Percentiles rank a stretch among this genome's conserved stretches.
Evolutionary conservation across 2,113 vertebrate species (phyloP).

Genomic region (Hemibagrus wyckioides): DNA sequence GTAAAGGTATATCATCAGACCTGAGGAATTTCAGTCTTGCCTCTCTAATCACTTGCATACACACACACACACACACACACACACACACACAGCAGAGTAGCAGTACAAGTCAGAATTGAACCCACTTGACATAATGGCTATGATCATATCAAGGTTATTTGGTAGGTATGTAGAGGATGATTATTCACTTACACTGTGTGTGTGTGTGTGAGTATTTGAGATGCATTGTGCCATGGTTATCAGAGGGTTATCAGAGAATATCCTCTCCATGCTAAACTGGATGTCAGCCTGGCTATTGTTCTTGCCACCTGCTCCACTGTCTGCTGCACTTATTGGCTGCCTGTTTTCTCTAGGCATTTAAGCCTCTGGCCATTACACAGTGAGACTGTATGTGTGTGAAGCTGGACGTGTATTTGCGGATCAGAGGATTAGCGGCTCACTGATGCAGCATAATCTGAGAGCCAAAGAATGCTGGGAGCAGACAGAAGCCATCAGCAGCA

Average conservation of each 20-base stretch:
- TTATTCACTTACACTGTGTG: background rate
- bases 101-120: background rate
- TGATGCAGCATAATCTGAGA: constrained; percentile 39
- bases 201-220: background rate
- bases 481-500: constrained; percentile 32
- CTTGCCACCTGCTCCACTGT: constrained; percentile 28
- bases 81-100: background rate
- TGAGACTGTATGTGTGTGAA: constrained; percentile 14
- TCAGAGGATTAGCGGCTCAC: constrained; percentile 18
- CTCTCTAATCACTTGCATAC: constrained; percentile 58
- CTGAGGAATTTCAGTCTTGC: constrained; percentile 69
- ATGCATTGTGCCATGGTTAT: background rate
- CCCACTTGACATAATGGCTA: background rate
- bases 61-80: background rate
- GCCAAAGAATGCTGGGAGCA: constrained; percentile 38
- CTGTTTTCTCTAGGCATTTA: constrained; percentile 16
- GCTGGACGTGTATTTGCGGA: constrained; percentile 34
- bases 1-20: constrained; percentile 57
- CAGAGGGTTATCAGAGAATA: background rate
- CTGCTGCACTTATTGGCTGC: constrained; percentile 22
- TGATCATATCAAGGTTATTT: background rate
- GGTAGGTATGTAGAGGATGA: background rate
- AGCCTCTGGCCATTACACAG: background rate
- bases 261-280: background rate
- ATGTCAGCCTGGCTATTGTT: background rate